Percentiles rank a stretch among this genome's conserved stretches.
These are phyloP conservation scores for Goniozus legneri DNA, from an alignment of 1,140 invertebrate species.

Conservation along the genomic window DNA sequence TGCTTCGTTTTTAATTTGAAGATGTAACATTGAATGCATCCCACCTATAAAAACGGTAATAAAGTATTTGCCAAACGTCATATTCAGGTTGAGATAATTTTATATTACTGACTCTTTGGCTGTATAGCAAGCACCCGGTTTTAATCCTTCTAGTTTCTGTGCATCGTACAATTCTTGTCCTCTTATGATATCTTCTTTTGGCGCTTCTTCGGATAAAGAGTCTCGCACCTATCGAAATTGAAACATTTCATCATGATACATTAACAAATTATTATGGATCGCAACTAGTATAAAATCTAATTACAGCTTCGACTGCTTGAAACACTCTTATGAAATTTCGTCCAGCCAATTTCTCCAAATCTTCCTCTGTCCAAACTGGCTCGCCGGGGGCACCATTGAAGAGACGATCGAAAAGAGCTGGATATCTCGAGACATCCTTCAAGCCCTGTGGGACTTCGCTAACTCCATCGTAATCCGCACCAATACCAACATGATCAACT, in stretches of 20 bases:
- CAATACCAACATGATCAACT: slow-evolving; percentile 58
- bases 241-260: slow-evolving; percentile 4
- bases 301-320: slow-evolving; percentile 63
- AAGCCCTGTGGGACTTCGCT: slow-evolving; percentile 60
- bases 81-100: neutral
- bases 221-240: slow-evolving; percentile 27
- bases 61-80: neutral
- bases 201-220: slow-evolving; percentile 12
- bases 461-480: slow-evolving; percentile 60
- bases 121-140: slow-evolving; percentile 32
- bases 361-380: slow-evolving; percentile 60
- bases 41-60: too few species aligned
- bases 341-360: slow-evolving; percentile 69
- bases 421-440: slow-evolving; percentile 70
- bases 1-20: too few species aligned
- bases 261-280: neutral
- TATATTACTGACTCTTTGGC: slow-evolving; percentile 35
- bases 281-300: neutral
- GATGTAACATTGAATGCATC: too few species aligned
- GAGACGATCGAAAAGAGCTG: slow-evolving; percentile 62
- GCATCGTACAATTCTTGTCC: slow-evolving; percentile 25
- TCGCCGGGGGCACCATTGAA: slow-evolving; percentile 41
- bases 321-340: slow-evolving; percentile 69
- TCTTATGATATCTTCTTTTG: slow-evolving; percentile 29
- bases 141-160: slow-evolving; percentile 19